Evolutionary conservation across 2,888 invertebrate genomes (phyloP), one percentile per base, ranked within the genome.

Genomic region (Galerucella calmariensis): DNA sequence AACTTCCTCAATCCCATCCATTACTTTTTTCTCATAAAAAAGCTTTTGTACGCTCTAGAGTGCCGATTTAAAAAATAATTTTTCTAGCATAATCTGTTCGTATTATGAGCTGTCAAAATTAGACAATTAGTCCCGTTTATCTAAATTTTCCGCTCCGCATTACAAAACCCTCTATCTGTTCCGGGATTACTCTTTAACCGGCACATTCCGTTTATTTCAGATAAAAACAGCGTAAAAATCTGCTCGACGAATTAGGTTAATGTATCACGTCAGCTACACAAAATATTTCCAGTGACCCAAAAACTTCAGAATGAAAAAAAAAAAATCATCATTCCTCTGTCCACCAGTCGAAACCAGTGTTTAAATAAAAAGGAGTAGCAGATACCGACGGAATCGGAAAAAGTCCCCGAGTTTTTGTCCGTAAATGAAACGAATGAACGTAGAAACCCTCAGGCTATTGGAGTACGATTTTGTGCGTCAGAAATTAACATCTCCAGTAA

Each of bases 401-500:
- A 59, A 69, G 41, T 61, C 44, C 46, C 46, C 12, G 20, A 24
- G 12, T 59, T 59, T 59, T 12, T 24, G 3, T n/a, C 48, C 24
- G n/a, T 6, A 41, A 67, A 53, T 59, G 61, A 69, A 61, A 46
- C 62, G 44, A n/a, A 62, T 5, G 8, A 9, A 41, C 14, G 62
- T 16, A 8, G 8, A 41, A 5, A 35, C n/a, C 62, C 41, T 62
- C 41, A 35, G 44, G 62, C 62, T 10, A 44, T 16, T 62, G 44
- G 44, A 16, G n/a, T 27, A 27, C 35, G 14, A 35, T 41, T 62
- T 61, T 61, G 27, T 41, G 16, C 35, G 35, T 41, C 41, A 62
- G 44, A 69, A 61, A 69, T 69, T 69, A 59, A 69, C 61, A 59
- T 69, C 68, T 59, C 46, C 48, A 59, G 46, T 59, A 44, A 59